Percentiles rank a stretch among this genome's conserved stretches.
phyloP scores from a whole-genome alignment of 2,888 invertebrate species.

The Andrena bicolor region DNA sequence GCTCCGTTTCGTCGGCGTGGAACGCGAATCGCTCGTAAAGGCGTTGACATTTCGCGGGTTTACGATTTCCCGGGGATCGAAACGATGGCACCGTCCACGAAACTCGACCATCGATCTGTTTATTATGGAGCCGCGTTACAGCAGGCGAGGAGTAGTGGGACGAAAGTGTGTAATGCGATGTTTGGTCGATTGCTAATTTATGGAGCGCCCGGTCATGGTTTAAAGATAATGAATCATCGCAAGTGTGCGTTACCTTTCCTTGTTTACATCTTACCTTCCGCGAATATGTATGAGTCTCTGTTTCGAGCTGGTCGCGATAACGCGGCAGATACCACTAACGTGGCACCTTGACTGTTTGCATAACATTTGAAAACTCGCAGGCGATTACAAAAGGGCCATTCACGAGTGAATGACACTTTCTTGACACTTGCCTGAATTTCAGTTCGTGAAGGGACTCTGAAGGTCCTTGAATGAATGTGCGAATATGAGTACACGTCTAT shows the following conservation, averaged over 20 bases:
- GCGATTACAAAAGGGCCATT: not conserved
- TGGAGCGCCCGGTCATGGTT: not conserved
- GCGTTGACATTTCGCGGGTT: conserved; percentile 55
- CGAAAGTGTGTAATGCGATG: not conserved
- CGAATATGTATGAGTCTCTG: conserved; percentile 3
- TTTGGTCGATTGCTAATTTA: conserved; percentile 11
- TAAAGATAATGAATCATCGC: conserved; percentile 28
- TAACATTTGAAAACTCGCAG: not conserved
- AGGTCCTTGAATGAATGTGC: too few species aligned
- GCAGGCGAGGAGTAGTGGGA: not conserved
- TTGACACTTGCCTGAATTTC: too few species aligned
- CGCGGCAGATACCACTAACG: not conserved
- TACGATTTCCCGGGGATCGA: conserved; percentile 27
- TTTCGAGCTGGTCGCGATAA: conserved; percentile 1
- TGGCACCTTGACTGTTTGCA: not conserved
- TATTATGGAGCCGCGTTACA: conserved; percentile 1
- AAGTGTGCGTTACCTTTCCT: not conserved
- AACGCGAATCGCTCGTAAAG: conserved; percentile 47
- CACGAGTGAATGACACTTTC: too few species aligned
- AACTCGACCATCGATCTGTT: conserved; percentile 50
- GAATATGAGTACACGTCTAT: too few species aligned
- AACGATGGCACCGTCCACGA: conserved; percentile 18
- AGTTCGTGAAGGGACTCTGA: too few species aligned
- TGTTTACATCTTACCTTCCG: not conserved
- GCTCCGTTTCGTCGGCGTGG: not conserved